Evolutionary conservation across 2,113 vertebrate species (phyloP), one percentile per base, ranked within the genome.

Genomic region (Hassar affinis): DNA sequence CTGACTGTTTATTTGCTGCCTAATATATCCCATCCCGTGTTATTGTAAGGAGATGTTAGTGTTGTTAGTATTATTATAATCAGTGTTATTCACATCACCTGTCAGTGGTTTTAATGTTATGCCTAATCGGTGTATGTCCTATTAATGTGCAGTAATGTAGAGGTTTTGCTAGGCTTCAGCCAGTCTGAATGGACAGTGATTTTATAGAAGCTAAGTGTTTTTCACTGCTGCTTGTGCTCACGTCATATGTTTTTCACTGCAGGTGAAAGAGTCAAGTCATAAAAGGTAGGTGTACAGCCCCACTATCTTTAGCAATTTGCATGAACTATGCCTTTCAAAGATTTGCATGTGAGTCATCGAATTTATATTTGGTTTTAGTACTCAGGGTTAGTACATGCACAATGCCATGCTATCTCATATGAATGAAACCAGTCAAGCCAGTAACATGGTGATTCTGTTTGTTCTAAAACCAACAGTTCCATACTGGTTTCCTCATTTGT

Each of bases 201-300:
- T 77, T 27, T 76, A 38, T 47, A 17, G 35, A 15, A 9, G 6
- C 6, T 17, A 51, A 51, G 62, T 25, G 87, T 76, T 22, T 45
- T 49, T 18, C 64, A 54, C 10, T 25, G 45, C 42, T 81, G 72
- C 30, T 54, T 80, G 51, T 71, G 54, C 62, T 87, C 9, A 87
- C 85, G 6, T 86, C 78, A 54, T 89, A 71, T 87, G 52, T 49
- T 80, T 82, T 82, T 90, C 62, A 82, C 89, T 86, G 15, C 90
- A 95, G 94, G 92, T 90, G 42, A 91, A 84, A 8, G 92, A 92
- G 9, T 77, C 22, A 33, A 57, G 45, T 30, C 86, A 85, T 74
- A 85, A 82, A 45, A 92, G 94, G 94, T 94, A 87, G 51, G 94
- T 89, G 80, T 56, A 83, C 77, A 75, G 30, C 45, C 45, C 25